Evolutionary conservation across 2,888 invertebrate genomes (phyloP).

Genomic region (Sceliomorpha sp.): DNA sequence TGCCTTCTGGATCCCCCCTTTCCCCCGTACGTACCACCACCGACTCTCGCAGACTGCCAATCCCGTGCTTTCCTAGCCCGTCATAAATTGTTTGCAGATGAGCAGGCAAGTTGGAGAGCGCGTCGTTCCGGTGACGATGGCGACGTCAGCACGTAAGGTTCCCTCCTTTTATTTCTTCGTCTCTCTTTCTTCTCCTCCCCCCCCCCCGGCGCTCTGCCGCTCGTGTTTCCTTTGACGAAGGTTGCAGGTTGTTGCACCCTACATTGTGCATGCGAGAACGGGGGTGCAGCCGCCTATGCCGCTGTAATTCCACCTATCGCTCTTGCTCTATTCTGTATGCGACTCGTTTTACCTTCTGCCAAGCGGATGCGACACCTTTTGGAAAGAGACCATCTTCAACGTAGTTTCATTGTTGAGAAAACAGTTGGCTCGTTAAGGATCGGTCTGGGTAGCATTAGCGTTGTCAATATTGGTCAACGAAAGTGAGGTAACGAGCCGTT

Average conservation of each 20-base stretch:
- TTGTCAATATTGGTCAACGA: no score
- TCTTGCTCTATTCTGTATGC: conserved; percentile 53
- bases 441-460: no score
- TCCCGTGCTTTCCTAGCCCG: conserved; percentile 56
- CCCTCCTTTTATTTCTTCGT: conserved; percentile 6
- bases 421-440: no score
- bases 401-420: not conserved
- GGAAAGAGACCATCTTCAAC: conserved; percentile 32
- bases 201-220: conserved; percentile 11
- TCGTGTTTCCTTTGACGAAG: conserved; percentile 47
- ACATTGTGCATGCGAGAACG: conserved; percentile 60
- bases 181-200: conserved; percentile 7
- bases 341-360: conserved; percentile 48
- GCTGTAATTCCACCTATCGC: conserved; percentile 16
- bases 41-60: conserved; percentile 2
- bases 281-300: conserved; percentile 57
- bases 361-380: conserved; percentile 33
- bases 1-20: not conserved
- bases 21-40: not conserved
- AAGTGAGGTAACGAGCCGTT: no score
- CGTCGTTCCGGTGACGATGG: not conserved
- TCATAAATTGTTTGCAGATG: conserved; percentile 63
- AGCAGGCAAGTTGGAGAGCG: conserved; percentile 2
- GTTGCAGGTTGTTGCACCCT: conserved; percentile 65
- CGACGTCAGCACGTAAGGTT: conserved; percentile 2